These are phyloP conservation scores for Pygoscelis antarcticus DNA, from an alignment of 2,113 vertebrate species.

Conservation along the genomic window DNA sequence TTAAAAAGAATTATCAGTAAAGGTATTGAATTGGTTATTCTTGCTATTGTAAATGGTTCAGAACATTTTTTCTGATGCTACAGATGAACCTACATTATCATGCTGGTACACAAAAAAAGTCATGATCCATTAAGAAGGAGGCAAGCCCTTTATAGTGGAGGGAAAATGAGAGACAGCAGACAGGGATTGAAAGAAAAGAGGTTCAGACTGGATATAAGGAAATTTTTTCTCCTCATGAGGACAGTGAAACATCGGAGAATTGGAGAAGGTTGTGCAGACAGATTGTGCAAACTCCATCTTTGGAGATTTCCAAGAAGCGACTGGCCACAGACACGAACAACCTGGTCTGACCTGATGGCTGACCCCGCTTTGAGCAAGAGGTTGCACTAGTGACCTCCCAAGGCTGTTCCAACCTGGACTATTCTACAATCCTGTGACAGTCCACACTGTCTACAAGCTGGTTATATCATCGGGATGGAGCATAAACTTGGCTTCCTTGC, in stretches of 20 bases:
- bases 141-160: accelerated
- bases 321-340: background rate
- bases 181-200: background rate
- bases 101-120: background rate
- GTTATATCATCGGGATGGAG: background rate
- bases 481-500: background rate
- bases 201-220: background rate
- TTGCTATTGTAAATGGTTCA: background rate
- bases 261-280: background rate
- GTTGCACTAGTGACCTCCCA: background rate
- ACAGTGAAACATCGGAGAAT: background rate
- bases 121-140: background rate
- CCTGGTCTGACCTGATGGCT: background rate
- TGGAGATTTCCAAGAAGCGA: background rate
- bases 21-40: background rate
- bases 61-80: background rate
- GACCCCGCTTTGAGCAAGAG: background rate
- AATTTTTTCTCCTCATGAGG: background rate
- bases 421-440: background rate
- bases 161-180: background rate
- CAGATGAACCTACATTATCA: accelerated
- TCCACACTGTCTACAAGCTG: background rate
- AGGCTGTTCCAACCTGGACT: background rate
- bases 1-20: background rate
- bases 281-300: background rate